These are phyloP conservation scores for Empidonax traillii DNA, from an alignment of 2,113 vertebrate genomes.

Conservation along the genomic window DNA sequence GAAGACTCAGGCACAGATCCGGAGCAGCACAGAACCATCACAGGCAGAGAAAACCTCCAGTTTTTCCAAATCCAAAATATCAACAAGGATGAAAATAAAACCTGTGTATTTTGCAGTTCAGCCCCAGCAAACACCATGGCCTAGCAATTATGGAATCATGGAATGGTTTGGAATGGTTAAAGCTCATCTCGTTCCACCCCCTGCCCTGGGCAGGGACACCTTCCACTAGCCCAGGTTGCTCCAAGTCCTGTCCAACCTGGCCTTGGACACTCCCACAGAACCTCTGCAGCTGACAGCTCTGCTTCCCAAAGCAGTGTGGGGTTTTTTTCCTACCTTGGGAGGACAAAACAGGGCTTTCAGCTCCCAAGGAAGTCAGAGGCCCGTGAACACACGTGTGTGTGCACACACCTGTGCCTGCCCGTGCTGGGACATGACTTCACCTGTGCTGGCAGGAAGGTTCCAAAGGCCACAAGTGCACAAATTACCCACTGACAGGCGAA, in stretches of 20 bases:
- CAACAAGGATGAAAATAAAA: neutral
- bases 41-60: neutral
- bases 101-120: accelerated
- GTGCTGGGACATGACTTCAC: accelerated
- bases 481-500: accelerated
- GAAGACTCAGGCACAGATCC: neutral
- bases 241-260: neutral
- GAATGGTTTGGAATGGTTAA: neutral
- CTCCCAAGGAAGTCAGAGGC: accelerated
- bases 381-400: accelerated
- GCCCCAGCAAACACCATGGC: neutral
- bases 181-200: neutral
- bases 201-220: neutral
- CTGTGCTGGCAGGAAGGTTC: accelerated
- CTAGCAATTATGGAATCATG: too few relatives aligned
- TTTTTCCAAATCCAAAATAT: neutral
- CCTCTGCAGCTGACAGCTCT: neutral
- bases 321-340: neutral
- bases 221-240: accelerated
- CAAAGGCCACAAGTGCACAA: accelerated
- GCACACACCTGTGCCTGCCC: accelerated
- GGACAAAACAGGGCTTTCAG: neutral
- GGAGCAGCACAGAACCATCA: neutral
- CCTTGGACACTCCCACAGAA: neutral
- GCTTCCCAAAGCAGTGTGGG: neutral